Percentiles rank a stretch among this genome's conserved stretches.
Evolutionary conservation across 2,888 invertebrate genomes (phyloP).

Genomic region (Octonoba sinensis): DNA sequence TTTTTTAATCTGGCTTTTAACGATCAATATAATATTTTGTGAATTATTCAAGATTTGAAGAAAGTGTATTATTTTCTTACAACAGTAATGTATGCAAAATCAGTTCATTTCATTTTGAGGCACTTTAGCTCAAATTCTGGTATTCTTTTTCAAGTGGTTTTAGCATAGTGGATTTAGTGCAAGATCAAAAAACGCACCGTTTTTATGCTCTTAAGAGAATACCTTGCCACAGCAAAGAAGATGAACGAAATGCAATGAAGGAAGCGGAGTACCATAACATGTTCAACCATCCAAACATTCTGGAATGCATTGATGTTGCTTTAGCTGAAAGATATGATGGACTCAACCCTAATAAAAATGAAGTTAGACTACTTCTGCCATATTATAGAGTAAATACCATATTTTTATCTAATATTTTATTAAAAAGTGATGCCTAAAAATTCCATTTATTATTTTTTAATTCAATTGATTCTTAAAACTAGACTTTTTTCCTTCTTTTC

Average conservation of each 20-base stretch:
- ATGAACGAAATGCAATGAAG: slow-evolving; percentile 79
- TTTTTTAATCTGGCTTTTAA: too few species aligned
- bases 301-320: slow-evolving; percentile 80
- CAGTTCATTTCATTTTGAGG: too few species aligned
- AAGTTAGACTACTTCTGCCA: slow-evolving; percentile 81
- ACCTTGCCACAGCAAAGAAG: slow-evolving; percentile 83
- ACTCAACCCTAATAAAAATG: slow-evolving; percentile 74
- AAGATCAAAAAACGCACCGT: slow-evolving; percentile 78
- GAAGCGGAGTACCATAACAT: slow-evolving; percentile 82
- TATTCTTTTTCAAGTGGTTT: slow-evolving; percentile 78
- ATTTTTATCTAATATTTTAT: too few species aligned
- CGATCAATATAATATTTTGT: too few species aligned
- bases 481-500: neutral
- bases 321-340: slow-evolving; percentile 73
- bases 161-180: slow-evolving; percentile 83
- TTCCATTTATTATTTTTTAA: neutral
- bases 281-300: slow-evolving; percentile 81
- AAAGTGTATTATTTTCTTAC: too few species aligned
- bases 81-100: too few species aligned
- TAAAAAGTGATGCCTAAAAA: neutral
- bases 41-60: too few species aligned
- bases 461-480: neutral
- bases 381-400: slow-evolving; percentile 76
- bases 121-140: neutral
- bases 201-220: slow-evolving; percentile 84